Evolutionary conservation across 2,797 vertebrate genomes (phyloP).

Genomic region (Brachyrhaphis roseni): DNA sequence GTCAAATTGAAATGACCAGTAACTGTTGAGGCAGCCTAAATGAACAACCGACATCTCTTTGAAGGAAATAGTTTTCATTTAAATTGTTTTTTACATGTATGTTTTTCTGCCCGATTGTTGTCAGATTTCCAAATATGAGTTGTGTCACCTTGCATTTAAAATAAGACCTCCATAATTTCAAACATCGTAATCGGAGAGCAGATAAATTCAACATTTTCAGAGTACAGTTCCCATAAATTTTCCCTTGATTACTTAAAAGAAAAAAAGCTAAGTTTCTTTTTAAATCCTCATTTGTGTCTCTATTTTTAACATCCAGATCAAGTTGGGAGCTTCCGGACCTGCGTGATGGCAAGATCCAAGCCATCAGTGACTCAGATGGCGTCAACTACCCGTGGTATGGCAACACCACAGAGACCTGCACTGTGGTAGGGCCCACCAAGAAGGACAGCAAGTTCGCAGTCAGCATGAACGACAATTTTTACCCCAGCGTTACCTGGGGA

Average conservation of each 20-base stretch:
- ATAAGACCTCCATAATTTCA: not conserved
- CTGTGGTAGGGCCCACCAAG: conserved; percentile 92
- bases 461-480: conserved; percentile 99
- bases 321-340: conserved; percentile 98
- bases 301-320: conserved; percentile 81
- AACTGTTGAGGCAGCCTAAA: not conserved
- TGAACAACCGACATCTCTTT: not conserved
- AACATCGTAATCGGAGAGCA: not conserved
- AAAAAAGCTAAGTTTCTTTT: not conserved
- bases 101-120: not conserved
- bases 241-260: not conserved
- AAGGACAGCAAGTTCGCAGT: conserved; percentile 92
- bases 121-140: not conserved
- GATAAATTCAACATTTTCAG: not conserved
- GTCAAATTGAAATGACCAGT: not conserved
- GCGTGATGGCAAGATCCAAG: conserved; percentile 89
- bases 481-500: conserved; percentile 98
- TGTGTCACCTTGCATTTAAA: not conserved
- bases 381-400: conserved; percentile 99
- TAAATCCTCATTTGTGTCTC: conserved; percentile 24
- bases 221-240: not conserved
- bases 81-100: not conserved
- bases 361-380: conserved; percentile 96
- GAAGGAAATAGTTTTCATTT: not conserved
- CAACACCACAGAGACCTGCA: conserved; percentile 96